These are phyloP conservation scores for Eupeodes corollae DNA, from an alignment of 1,140 invertebrate genomes.

Conservation along the genomic window DNA sequence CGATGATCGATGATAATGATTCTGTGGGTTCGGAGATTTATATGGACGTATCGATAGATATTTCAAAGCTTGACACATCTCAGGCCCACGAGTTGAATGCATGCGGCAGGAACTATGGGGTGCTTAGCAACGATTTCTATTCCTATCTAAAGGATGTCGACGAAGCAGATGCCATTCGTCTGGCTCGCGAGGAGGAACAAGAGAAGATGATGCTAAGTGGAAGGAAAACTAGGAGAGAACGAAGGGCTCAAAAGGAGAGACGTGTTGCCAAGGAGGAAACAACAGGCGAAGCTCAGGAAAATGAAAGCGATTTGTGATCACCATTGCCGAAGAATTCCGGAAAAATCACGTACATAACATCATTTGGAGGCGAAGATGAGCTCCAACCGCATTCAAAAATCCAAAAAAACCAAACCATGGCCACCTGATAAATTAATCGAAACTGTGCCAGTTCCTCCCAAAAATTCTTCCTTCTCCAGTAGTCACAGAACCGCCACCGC, in stretches of 20 bases:
- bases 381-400: slow-evolving; percentile 40
- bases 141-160: slow-evolving; percentile 85
- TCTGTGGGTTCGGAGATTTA: slow-evolving; percentile 70
- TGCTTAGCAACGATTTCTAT: slow-evolving; percentile 83
- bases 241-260: slow-evolving; percentile 74
- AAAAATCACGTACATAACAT: slow-evolving; percentile 83
- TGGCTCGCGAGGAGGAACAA: slow-evolving; percentile 81
- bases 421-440: slow-evolving; percentile 13
- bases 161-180: slow-evolving; percentile 76
- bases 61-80: slow-evolving; percentile 72
- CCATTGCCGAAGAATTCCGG: slow-evolving; percentile 38
- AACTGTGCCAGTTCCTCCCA: slow-evolving; percentile 7
- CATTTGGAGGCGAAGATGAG: slow-evolving; percentile 82
- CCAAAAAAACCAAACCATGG: slow-evolving; percentile 19
- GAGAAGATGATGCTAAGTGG: slow-evolving; percentile 85
- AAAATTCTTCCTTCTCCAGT: slow-evolving; percentile 8
- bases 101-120: slow-evolving; percentile 74
- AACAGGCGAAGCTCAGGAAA: slow-evolving; percentile 23
- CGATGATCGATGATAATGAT: slow-evolving; percentile 25
- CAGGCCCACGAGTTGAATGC: slow-evolving; percentile 83
- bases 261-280: slow-evolving; percentile 59
- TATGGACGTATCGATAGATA: slow-evolving; percentile 82
- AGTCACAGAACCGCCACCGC: slow-evolving; percentile 5
- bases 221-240: slow-evolving; percentile 76
- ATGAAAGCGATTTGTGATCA: slow-evolving; percentile 36